Evolutionary conservation across 2,797 vertebrate species (phyloP), one percentile per base, ranked within the genome.

Genomic region (Neoniphon sammara): DNA sequence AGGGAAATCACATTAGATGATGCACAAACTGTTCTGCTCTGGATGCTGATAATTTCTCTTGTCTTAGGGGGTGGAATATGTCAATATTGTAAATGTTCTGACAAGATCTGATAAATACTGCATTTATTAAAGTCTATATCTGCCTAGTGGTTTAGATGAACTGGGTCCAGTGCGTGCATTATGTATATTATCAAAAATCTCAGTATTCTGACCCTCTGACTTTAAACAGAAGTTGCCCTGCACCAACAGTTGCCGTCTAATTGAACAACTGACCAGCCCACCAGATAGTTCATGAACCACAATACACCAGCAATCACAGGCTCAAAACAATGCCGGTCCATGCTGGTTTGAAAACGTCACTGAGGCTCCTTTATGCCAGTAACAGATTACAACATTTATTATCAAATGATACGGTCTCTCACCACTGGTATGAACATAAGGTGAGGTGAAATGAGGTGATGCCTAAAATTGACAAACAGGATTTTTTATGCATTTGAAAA

Each of bases 271-370:
- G 60, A 52, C 63, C 68, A 34, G n/a, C 21, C 17, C 47, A 21
- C 47, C 42, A 46, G n/a, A 21, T 21, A 34, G 71, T 67, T 70
- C 61, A 62, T 61, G 34, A 72, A 70, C 23, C 64, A 47, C 5
- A 59, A 39, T 54, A 20, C 14, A 69, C 27, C 59, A 50, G 71
- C 54, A 60, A 66, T 64, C 50, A 61, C 58, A 54, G 23, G 34
- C 44, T 42, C 17, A 69, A 10, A 14, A 27, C 7, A 0, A 42
- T 11, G 11, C 15, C 18, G n/a, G n/a, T 49, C 23, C 30, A 54
- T 46, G 58, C 34, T 50, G 55, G 30, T 47, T 73, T 68, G 20
- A 63, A 44, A 64, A 34, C 1, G 27, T 47, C 34, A 30, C 70
- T 12, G 15, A 53, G 20, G 44, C 21, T 69, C 39, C 5, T 65